A percentile compares a stretch with the other conserved stretches of the same genome.
These are phyloP conservation scores for Silurus glanis DNA, from an alignment of 2,113 vertebrate species.

Conservation along the genomic window DNA sequence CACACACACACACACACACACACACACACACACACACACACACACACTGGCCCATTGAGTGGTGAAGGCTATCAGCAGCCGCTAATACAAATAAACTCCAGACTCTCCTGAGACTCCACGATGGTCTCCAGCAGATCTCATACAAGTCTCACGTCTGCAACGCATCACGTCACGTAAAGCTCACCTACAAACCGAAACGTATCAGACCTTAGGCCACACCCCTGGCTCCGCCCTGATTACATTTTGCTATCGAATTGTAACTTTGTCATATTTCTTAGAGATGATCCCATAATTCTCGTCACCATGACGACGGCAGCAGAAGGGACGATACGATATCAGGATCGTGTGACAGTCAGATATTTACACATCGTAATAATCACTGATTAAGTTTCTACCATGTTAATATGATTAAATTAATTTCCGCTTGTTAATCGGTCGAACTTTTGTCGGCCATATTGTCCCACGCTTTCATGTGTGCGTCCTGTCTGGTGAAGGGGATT, in stretches of 20 bases:
- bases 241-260: background rate
- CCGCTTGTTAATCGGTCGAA: background rate
- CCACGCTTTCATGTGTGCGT: background rate
- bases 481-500: background rate
- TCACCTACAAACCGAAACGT: too few relatives aligned
- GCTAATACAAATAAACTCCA: slow-evolving; percentile 40
- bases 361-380: background rate
- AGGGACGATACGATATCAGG: background rate
- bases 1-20: background rate
- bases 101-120: slow-evolving; percentile 41
- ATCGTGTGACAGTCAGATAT: background rate
- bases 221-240: background rate
- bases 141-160: background rate
- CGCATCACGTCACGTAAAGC: background rate
- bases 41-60: background rate
- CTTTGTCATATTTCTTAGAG: too few relatives aligned
- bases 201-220: background rate
- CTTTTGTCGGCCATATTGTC: background rate
- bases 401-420: background rate
- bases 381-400: background rate
- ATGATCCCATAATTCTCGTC: background rate
- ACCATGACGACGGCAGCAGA: background rate
- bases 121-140: background rate
- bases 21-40: background rate
- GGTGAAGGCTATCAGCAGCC: slow-evolving; percentile 10